phyloP scores from a whole-genome alignment of 2,113 vertebrate species.

The Phainopepla nitens region DNA sequence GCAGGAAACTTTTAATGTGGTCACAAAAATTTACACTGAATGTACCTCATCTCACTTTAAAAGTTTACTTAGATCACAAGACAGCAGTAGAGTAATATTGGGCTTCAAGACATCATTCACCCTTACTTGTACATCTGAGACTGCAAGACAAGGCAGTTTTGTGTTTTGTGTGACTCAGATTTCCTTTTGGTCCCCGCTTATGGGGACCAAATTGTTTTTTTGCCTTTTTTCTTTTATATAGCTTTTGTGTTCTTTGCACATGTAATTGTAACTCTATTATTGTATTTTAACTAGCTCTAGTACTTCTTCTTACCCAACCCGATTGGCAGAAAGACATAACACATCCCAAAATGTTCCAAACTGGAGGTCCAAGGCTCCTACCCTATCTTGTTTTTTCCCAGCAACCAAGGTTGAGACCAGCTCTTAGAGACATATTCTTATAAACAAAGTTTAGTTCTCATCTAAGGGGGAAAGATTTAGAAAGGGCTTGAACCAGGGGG shows the following conservation, averaged over 20 bases:
- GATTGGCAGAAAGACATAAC: not conserved
- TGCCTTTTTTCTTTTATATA: not conserved
- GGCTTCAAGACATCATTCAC: not conserved
- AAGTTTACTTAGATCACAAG: not conserved
- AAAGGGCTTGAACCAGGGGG: not conserved
- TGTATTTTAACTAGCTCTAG: not conserved
- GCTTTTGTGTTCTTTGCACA: not conserved
- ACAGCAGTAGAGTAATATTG: not conserved
- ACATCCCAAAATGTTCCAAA: not conserved
- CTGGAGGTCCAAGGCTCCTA: not conserved
- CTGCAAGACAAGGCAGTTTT: not conserved
- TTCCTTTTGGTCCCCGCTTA: not conserved
- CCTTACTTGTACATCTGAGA: not conserved
- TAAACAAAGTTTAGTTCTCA: not conserved
- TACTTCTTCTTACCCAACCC: not conserved
- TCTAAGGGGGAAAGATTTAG: not conserved
- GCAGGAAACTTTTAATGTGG: not conserved
- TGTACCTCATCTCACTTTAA: not conserved
- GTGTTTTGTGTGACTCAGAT: not conserved
- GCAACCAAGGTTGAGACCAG: not conserved
- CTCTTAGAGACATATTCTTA: not conserved
- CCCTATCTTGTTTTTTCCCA: not conserved
- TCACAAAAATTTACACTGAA: not conserved
- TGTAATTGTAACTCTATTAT: not conserved
- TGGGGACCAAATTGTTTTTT: not conserved